A percentile compares a stretch with the other conserved stretches of the same genome.
phyloP scores from a whole-genome alignment of 2,113 vertebrate species.

The Numida meleagris region DNA sequence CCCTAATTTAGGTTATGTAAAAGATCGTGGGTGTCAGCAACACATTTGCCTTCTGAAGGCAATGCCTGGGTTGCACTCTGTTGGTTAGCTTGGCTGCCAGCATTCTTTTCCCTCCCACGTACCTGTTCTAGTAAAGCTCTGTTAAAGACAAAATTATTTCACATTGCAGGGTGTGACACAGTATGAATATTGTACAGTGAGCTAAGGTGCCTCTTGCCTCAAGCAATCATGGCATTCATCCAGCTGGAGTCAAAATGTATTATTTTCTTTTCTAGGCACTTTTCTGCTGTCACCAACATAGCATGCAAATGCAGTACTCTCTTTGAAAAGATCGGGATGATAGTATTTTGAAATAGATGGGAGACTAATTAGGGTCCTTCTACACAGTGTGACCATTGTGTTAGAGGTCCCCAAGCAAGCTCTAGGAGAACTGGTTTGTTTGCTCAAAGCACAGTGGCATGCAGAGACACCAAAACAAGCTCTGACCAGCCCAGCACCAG shows the following conservation, averaged over 20 bases:
- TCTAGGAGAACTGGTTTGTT: background rate
- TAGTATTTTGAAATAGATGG: background rate
- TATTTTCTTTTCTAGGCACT: background rate
- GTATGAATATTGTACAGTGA: background rate
- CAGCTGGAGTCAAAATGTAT: background rate
- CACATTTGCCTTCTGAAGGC: background rate
- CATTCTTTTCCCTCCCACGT: background rate
- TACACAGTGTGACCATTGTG: background rate
- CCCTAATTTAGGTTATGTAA: conserved; percentile 7
- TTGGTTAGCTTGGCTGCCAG: background rate
- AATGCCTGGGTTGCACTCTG: background rate
- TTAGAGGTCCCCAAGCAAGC: background rate
- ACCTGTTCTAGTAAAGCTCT: background rate
- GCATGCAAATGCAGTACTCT: background rate
- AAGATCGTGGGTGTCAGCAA: background rate
- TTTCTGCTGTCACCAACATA: background rate
- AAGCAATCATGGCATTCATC: background rate
- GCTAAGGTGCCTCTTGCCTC: background rate
- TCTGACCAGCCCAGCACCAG: background rate
- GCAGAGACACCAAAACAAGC: background rate
- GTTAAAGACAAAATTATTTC: conserved; percentile 3
- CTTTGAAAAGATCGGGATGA: background rate
- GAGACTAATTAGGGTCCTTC: background rate
- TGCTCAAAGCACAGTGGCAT: background rate
- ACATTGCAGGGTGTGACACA: background rate